phyloP scores from a whole-genome alignment of 2,888 invertebrate species.

The Hetaerina titia region DNA sequence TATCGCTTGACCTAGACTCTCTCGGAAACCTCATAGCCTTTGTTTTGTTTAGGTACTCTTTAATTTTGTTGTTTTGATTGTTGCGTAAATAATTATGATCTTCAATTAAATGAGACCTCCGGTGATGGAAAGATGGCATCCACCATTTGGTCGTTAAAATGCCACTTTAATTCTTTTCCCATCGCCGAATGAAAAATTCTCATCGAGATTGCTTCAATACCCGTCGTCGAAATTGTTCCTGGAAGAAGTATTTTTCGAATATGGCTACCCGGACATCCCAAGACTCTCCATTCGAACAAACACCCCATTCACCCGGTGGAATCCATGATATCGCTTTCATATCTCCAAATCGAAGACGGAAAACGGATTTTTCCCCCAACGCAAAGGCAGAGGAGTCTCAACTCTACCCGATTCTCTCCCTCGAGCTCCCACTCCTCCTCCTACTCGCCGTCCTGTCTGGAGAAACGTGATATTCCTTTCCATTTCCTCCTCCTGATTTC shows the following conservation, averaged over 20 bases:
- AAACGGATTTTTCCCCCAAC: slow-evolving; percentile 2
- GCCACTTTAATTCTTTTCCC: neutral
- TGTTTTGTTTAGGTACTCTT: too few relatives aligned
- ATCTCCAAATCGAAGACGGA: slow-evolving; percentile 15
- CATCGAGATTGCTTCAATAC: neutral
- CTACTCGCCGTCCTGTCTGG: neutral
- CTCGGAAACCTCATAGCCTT: too few relatives aligned
- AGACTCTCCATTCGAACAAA: neutral
- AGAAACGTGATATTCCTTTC: slow-evolving; percentile 24
- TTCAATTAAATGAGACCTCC: too few relatives aligned
- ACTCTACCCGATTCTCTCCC: neutral
- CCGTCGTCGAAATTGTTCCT: neutral
- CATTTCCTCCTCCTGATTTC: neutral
- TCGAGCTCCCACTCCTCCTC: neutral
- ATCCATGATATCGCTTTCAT: slow-evolving; percentile 22
- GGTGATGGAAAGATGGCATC: too few relatives aligned
- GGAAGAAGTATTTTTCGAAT: neutral
- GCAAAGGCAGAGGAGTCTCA: neutral
- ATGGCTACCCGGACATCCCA: neutral
- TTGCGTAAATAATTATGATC: too few relatives aligned
- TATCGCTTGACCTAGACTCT: too few relatives aligned
- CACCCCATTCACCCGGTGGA: neutral
- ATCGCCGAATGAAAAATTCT: neutral
- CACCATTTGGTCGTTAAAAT: neutral
- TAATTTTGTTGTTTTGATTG: too few relatives aligned